Evolutionary conservation across 2,888 invertebrate species (phyloP), one percentile per base, ranked within the genome.

Genomic region (Mythimna albipuncta): DNA sequence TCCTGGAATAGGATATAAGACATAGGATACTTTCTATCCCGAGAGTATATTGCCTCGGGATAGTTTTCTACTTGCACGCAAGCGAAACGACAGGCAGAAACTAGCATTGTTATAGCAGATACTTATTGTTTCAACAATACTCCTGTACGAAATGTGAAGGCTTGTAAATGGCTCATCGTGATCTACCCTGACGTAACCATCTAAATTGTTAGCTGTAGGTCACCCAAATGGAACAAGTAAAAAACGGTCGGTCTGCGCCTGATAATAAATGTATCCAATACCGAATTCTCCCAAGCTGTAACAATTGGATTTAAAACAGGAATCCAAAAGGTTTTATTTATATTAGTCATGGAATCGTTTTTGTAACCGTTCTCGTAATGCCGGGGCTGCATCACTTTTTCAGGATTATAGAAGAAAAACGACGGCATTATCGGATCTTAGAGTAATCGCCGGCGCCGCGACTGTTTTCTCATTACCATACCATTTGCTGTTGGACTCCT

Each of bases 371-470:
- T 88, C 89, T 83, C 86, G 89, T 91, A 92, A 91, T 88, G 87
- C 90, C 81, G 83, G 83, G 87, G 89, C 89, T 91, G 91, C 91
- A 90, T 92, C 92, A 93, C 92, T 94, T 94, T 94, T 94, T 94
- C 94, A 93, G 93, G 94, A 94, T 95, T 94, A 94, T 93, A 91
- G 92, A 92, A 94, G 94, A 95, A 91, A 93, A 94, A 94, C 93
- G 94, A 91, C 86, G 91, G 93, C 88, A 93, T 94, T 94, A 95
- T 95, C 93, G 94, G 93, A 94, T 93, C 92, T 94, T 92, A 92
- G 89, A 92, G 92, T 94, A 93, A 94, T 94, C 93, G 93, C 87
- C 86, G 84, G 89, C 84, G 86, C 88, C 89, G 87, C 88, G 89
- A 91, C 90, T 92, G 92, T 90, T 92, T 93, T 92, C 93, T 93